Conservation (phyloP, 1,140 invertebrate species). For the Kradibia gibbosae region DNA sequence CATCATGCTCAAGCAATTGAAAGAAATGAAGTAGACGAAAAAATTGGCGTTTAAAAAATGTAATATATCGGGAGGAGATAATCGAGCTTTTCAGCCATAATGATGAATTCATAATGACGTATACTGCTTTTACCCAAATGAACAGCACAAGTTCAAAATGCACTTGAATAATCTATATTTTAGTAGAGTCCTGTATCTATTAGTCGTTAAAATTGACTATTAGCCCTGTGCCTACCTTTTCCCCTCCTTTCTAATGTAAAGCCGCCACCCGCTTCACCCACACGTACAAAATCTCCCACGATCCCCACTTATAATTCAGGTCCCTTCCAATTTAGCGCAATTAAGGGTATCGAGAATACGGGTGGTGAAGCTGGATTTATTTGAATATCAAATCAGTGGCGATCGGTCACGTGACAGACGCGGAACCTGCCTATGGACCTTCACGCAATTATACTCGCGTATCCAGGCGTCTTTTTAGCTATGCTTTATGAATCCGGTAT, state of each 20-base stretch:
- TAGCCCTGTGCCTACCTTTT: no score
- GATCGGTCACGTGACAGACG: neutral
- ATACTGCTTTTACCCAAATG: neutral
- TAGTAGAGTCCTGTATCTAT: neutral
- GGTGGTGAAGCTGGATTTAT: conserved; percentile 13
- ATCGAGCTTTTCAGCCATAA: neutral
- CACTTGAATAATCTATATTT: neutral
- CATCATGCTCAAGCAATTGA: no score
- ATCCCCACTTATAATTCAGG: neutral
- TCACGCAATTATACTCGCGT: conserved; percentile 21
- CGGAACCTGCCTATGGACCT: neutral
- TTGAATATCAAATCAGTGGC: conserved; percentile 27
- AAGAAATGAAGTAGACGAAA: no score
- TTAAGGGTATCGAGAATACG: conserved; percentile 16
- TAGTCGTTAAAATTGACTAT: conserved; percentile 2
- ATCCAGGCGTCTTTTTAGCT: neutral
- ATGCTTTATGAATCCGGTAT: neutral
- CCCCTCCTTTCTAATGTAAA: no score
- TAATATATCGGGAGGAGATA: neutral
- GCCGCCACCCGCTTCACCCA: no score
- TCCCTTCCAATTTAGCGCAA: neutral
- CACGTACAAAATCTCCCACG: no score
- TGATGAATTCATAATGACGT: neutral
- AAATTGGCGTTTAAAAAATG: no score
- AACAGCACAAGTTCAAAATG: neutral